phyloP scores from a whole-genome alignment of 1,140 invertebrate species.

The Temnothorax curvispinosus region DNA sequence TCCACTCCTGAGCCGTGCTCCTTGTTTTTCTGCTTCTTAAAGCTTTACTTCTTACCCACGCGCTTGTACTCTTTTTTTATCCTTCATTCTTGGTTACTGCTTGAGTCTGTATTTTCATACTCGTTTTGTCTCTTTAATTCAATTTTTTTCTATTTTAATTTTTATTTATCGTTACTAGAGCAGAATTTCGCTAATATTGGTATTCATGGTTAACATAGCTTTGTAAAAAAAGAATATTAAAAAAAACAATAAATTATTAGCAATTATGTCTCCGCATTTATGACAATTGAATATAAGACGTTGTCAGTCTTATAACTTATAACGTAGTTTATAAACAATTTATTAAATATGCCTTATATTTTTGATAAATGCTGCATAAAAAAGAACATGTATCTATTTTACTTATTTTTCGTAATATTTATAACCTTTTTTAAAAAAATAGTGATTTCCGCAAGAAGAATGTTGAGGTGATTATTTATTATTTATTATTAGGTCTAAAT shows the following conservation, averaged over 20 bases:
- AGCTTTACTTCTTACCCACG: background rate
- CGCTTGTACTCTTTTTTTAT: background rate
- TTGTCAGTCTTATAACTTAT: background rate
- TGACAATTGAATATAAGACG: background rate
- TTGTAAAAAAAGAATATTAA: background rate
- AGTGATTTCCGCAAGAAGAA: too few species aligned
- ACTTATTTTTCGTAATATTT: background rate
- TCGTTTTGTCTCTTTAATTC: background rate
- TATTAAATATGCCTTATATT: background rate
- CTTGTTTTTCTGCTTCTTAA: background rate
- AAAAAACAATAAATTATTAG: background rate
- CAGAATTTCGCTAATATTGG: background rate
- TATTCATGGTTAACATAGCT: background rate
- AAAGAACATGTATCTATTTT: background rate
- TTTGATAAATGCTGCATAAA: background rate
- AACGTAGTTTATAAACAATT: background rate
- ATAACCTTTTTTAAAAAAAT: background rate
- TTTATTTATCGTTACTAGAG: background rate
- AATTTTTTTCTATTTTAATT: conserved; percentile 17
- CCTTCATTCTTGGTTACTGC: conserved; percentile 11
- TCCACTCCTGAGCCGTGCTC: background rate
- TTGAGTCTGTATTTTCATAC: background rate
- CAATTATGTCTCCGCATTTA: background rate
- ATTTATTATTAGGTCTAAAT: too few species aligned
- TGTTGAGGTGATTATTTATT: too few species aligned